Evolutionary conservation across 2,113 vertebrate genomes (phyloP).

Genomic region (Neogale vison): DNA sequence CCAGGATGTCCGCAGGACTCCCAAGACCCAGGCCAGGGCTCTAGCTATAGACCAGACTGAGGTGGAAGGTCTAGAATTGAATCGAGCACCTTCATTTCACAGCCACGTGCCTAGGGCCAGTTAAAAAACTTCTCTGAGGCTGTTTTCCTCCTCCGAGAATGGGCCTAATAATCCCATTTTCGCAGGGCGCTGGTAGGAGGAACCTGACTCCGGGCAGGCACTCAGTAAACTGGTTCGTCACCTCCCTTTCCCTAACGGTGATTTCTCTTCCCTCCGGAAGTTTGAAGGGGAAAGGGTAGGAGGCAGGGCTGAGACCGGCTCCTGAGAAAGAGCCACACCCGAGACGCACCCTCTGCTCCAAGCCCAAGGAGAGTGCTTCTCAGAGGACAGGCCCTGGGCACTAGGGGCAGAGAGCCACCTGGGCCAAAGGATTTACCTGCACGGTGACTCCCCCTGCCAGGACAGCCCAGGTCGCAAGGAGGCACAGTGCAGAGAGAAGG

Average conservation of each 20-base stretch:
- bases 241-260: background rate
- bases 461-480: conserved; percentile 29
- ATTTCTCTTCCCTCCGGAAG: background rate
- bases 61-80: background rate
- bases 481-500: conserved; percentile 51
- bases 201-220: background rate
- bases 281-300: background rate
- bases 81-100: background rate
- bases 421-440: conserved; percentile 46
- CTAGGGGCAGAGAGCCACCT: background rate
- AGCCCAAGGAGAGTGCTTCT: background rate
- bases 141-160: background rate
- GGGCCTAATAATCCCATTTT: background rate
- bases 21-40: background rate
- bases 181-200: too few species aligned
- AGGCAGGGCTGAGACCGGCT: background rate
- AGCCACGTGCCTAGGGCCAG: background rate
- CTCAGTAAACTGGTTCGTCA: background rate
- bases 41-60: too few species aligned
- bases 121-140: background rate
- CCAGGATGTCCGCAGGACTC: background rate
- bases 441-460: conserved; percentile 58
- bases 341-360: background rate
- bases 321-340: background rate
- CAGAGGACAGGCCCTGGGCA: background rate